phyloP scores from a whole-genome alignment of 2,113 vertebrate species.

The Gadus macrocephalus region DNA sequence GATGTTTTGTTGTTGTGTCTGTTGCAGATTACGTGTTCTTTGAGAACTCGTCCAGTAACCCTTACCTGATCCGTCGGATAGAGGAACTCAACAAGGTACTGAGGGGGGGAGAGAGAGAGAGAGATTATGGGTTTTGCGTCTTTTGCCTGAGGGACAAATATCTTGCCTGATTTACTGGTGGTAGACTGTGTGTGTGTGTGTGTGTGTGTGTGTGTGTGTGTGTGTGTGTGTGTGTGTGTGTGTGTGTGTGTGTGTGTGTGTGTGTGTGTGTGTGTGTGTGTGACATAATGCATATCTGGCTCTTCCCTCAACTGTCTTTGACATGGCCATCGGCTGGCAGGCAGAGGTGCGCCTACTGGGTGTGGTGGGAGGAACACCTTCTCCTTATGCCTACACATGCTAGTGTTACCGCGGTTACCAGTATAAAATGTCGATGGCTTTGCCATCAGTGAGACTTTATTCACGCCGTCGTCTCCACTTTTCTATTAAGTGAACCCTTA shows the following conservation, averaged over 20 bases:
- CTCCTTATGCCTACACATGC: background rate
- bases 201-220: too few relatives aligned
- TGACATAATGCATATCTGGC: conserved; percentile 35
- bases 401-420: background rate
- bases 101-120: conserved; percentile 11
- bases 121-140: conserved; percentile 14
- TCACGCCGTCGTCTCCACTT: too few relatives aligned
- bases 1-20: conserved; percentile 30
- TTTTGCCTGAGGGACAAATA: conserved; percentile 44
- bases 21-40: conserved; percentile 98
- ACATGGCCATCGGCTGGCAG: conserved; percentile 19
- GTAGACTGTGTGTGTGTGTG: too few relatives aligned
- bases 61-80: conserved; percentile 96
- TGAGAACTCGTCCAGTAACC: conserved; percentile 99
- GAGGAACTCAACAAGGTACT: conserved; percentile 99
- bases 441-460: too few relatives aligned
- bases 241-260: too few relatives aligned
- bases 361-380: conserved; percentile 8
- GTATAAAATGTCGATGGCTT: too few relatives aligned
- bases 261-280: conserved; percentile 4
- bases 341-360: conserved; percentile 24
- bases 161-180: conserved; percentile 36
- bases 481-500: too few relatives aligned
- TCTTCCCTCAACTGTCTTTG: conserved; percentile 25
- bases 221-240: too few relatives aligned